phyloP scores from a whole-genome alignment of 1,140 invertebrate species.

The Sogatella furcifera region DNA sequence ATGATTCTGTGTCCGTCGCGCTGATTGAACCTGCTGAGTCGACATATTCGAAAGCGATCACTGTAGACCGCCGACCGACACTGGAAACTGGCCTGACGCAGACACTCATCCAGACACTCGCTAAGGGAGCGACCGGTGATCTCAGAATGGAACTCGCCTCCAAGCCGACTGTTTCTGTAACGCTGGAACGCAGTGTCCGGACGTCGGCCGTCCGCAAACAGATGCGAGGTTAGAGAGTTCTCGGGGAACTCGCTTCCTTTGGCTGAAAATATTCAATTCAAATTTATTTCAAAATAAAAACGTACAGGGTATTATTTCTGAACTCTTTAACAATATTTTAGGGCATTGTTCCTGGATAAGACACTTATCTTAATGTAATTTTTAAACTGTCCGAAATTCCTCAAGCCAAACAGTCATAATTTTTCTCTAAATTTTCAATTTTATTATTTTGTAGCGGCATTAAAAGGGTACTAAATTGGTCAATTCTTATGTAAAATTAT shows the following conservation, averaged over 20 bases:
- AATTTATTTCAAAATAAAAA: no score
- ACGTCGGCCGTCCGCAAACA: slow-evolving; percentile 64
- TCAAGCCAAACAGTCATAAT: no score
- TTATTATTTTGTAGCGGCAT: no score
- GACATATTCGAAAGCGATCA: slow-evolving; percentile 68
- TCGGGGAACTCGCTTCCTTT: slow-evolving; percentile 64
- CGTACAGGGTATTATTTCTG: no score
- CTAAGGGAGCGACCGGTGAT: slow-evolving; percentile 74
- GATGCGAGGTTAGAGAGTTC: slow-evolving; percentile 65
- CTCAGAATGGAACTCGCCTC: slow-evolving; percentile 79
- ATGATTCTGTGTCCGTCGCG: slow-evolving; percentile 78
- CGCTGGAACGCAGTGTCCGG: slow-evolving; percentile 82
- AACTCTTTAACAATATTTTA: no score
- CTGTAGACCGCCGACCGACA: slow-evolving; percentile 81
- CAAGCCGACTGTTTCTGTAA: slow-evolving; percentile 70
- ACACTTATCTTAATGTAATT: no score
- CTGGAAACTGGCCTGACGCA: slow-evolving; percentile 75
- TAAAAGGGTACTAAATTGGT: no score
- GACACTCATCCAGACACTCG: slow-evolving; percentile 80
- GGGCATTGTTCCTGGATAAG: no score
- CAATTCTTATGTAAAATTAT: no score
- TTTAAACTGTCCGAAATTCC: no score
- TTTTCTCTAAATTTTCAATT: no score
- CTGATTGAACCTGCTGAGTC: slow-evolving; percentile 75
- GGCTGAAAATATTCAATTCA: slow-evolving; percentile 17